These are phyloP conservation scores for Betta splendens DNA, from an alignment of 2,797 vertebrate species.

Conservation along the genomic window DNA sequence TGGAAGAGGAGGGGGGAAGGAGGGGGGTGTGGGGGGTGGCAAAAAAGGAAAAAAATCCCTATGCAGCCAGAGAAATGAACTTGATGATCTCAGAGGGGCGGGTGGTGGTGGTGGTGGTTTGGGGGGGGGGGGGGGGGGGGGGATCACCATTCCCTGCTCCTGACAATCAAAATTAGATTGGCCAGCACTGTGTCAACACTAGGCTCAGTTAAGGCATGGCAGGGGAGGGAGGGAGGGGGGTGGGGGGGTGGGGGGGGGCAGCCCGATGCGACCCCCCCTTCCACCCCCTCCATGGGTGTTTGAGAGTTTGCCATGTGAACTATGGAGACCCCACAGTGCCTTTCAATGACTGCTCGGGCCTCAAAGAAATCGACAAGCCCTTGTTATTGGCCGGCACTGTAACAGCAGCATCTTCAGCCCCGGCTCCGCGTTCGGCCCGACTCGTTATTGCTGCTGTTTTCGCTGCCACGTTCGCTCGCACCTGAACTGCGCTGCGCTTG, in stretches of 20 bases:
- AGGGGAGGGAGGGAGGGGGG: slow-evolving; percentile 70
- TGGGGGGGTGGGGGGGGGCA: too few species aligned
- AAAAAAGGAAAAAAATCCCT: slow-evolving; percentile 69
- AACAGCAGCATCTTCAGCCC: slow-evolving; percentile 67
- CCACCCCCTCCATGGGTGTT: slow-evolving; percentile 69
- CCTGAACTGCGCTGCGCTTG: slow-evolving; percentile 6
- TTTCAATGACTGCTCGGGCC: slow-evolving; percentile 83
- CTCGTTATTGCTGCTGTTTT: slow-evolving; percentile 42
- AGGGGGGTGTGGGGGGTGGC: too few species aligned
- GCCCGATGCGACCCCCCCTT: slow-evolving; percentile 11
- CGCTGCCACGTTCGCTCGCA: slow-evolving; percentile 21
- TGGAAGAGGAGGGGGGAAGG: slow-evolving; percentile 47
- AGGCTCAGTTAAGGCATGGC: slow-evolving; percentile 79
- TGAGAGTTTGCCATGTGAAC: slow-evolving; percentile 85
- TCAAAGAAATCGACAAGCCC: slow-evolving; percentile 77
- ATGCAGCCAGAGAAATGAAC: slow-evolving; percentile 84
- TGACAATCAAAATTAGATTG: slow-evolving; percentile 86
- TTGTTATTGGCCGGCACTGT: slow-evolving; percentile 77
- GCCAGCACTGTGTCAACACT: slow-evolving; percentile 84
- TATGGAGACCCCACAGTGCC: slow-evolving; percentile 85
- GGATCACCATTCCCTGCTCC: slow-evolving; percentile 79
- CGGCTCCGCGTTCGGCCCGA: slow-evolving; percentile 52
- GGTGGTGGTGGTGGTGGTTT: too few species aligned
- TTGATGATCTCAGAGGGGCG: slow-evolving; percentile 84
- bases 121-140: too few species aligned